Evolutionary conservation across 2,888 invertebrate genomes (phyloP).

Genomic region (Thysanoteuthis rhombus): DNA sequence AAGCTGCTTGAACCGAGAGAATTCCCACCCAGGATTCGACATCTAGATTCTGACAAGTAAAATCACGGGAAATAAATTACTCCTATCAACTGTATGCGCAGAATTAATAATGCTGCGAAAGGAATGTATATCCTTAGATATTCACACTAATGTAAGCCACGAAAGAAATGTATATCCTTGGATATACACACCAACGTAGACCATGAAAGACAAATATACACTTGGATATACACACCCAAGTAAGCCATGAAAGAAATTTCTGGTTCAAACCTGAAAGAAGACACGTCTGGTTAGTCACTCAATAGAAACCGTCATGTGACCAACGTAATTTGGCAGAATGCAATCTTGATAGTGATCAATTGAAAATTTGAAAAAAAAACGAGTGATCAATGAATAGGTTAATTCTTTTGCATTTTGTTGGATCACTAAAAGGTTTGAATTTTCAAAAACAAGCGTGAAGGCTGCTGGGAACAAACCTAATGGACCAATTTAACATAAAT

Average conservation of each 20-base stretch:
- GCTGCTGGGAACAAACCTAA: no score
- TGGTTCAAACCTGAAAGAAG: background rate
- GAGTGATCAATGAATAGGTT: no score
- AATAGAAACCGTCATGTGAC: no score
- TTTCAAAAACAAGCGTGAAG: no score
- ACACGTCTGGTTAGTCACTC: no score
- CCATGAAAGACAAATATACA: background rate
- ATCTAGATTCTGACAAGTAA: background rate
- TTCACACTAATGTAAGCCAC: no score
- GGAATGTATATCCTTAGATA: background rate
- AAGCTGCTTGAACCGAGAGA: background rate
- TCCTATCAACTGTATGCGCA: background rate
- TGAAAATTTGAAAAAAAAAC: no score
- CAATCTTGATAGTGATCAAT: no score
- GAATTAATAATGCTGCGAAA: background rate
- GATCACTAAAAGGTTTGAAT: no score
- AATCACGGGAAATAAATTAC: background rate
- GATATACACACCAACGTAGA: background rate
- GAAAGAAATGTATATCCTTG: background rate
- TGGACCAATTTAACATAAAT: no score
- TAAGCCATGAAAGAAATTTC: background rate
- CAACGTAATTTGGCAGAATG: no score
- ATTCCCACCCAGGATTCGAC: background rate
- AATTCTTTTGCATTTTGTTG: no score
- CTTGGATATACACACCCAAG: background rate